These are phyloP conservation scores for Drosophila macrospina DNA, from an alignment of 2,888 invertebrate species.

Conservation along the genomic window DNA sequence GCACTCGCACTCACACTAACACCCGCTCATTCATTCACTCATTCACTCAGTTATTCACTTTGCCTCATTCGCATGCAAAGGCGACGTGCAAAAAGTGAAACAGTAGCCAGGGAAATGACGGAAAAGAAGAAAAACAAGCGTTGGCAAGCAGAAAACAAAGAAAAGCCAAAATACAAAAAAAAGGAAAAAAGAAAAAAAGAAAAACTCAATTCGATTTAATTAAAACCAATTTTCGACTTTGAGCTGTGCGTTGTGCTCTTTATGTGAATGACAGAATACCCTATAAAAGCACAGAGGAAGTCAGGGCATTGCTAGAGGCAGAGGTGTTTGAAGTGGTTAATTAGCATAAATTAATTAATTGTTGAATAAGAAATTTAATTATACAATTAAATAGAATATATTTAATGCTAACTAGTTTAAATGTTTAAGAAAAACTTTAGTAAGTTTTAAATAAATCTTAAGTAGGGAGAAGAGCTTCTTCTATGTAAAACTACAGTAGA, in stretches of 20 bases:
- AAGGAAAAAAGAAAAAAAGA: slow-evolving; percentile 8
- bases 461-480: too few species aligned
- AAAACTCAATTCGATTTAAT: slow-evolving; percentile 81
- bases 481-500: too few species aligned
- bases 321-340: neutral
- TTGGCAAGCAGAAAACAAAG: slow-evolving; percentile 3
- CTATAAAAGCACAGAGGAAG: slow-evolving; percentile 8
- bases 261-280: slow-evolving; percentile 32
- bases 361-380: too few species aligned
- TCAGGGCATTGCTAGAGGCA: neutral
- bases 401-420: too few species aligned
- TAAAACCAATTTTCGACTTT: slow-evolving; percentile 80
- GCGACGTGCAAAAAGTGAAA: slow-evolving; percentile 56
- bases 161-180: too few species aligned
- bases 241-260: slow-evolving; percentile 32
- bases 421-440: too few species aligned
- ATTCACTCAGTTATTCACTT: slow-evolving; percentile 33
- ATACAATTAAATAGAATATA: too few species aligned
- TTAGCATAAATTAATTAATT: neutral
- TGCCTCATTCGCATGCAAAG: slow-evolving; percentile 61
- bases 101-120: slow-evolving; percentile 31
- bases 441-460: too few species aligned
- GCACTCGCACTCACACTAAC: slow-evolving; percentile 10
- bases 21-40: slow-evolving; percentile 57
- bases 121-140: slow-evolving; percentile 40